A percentile compares a stretch with the other conserved stretches of the same genome.
phyloP scores from a whole-genome alignment of 2,113 vertebrate genomes.

The Trochalopteron elliotii region DNA sequence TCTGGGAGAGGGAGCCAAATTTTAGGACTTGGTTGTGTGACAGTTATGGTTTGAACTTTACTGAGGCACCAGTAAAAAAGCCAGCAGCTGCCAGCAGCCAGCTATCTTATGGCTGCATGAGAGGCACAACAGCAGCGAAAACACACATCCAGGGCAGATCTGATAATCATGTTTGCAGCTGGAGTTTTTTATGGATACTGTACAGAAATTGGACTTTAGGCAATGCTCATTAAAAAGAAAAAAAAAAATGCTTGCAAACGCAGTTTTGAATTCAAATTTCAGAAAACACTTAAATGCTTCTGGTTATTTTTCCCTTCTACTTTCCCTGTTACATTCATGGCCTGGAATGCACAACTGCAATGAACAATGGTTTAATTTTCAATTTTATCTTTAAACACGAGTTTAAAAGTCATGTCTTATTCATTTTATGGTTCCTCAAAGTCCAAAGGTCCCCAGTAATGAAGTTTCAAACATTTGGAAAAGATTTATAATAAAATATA shows the following conservation, averaged over 20 bases:
- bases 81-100: background rate
- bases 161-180: background rate
- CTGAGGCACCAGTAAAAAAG: background rate
- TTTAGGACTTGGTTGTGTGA: background rate
- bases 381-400: slow-evolving; percentile 14
- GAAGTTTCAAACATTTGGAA: background rate
- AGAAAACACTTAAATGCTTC: background rate
- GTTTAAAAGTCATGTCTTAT: background rate
- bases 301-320: background rate
- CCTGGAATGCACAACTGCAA: background rate
- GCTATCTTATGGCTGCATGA: background rate
- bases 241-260: background rate
- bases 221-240: background rate
- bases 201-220: background rate
- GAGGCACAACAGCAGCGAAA: background rate
- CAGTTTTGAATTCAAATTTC: background rate
- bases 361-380: slow-evolving; percentile 4
- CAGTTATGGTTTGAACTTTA: background rate
- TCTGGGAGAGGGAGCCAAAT: background rate
- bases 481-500: slow-evolving; percentile 8
- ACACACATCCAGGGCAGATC: background rate
- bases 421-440: slow-evolving; percentile 12
- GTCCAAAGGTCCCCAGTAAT: background rate
- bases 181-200: background rate
- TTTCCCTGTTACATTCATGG: background rate